Evolutionary conservation across 1,140 invertebrate genomes (phyloP).

Genomic region (Procambarus virginalis): DNA sequence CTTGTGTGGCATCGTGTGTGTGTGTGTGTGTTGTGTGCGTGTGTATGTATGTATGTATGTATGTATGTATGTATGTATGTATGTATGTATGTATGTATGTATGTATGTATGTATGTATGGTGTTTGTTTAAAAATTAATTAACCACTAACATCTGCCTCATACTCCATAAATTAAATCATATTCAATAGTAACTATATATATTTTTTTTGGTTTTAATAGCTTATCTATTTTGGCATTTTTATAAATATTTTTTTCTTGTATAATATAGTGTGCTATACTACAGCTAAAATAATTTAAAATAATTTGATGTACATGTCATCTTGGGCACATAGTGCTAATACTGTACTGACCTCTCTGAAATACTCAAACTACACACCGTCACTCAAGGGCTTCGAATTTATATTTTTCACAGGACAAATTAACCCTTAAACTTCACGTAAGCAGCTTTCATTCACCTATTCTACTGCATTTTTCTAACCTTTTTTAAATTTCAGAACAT

Average conservation of each 20-base stretch:
- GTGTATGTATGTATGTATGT: too few relatives aligned
- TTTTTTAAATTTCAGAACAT: too few relatives aligned
- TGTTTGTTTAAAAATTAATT: not conserved
- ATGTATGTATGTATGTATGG: too few relatives aligned
- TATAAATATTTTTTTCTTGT: not conserved
- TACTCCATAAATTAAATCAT: not conserved
- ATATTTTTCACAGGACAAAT: too few relatives aligned
- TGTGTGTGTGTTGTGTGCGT: slow-evolving; percentile 15
- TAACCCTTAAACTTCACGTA: too few relatives aligned
- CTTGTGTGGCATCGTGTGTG: not conserved
- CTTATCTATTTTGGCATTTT: slow-evolving; percentile 7
- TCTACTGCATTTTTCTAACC: too few relatives aligned
- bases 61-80: slow-evolving; percentile 23
- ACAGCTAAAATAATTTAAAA: not conserved
- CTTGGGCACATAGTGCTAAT: too few relatives aligned
- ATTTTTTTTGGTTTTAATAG: not conserved
- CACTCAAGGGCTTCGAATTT: too few relatives aligned
- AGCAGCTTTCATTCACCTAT: too few relatives aligned
- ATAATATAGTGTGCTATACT: not conserved
- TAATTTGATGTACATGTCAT: not conserved
- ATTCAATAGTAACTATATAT: not conserved
- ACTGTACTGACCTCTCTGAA: too few relatives aligned
- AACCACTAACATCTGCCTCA: too few relatives aligned
- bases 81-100: not conserved
- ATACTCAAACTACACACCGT: too few relatives aligned